Percentiles rank a stretch among this genome's conserved stretches.
phyloP scores from a whole-genome alignment of 2,113 vertebrate species.

The Datnioides undecimradiatus region DNA sequence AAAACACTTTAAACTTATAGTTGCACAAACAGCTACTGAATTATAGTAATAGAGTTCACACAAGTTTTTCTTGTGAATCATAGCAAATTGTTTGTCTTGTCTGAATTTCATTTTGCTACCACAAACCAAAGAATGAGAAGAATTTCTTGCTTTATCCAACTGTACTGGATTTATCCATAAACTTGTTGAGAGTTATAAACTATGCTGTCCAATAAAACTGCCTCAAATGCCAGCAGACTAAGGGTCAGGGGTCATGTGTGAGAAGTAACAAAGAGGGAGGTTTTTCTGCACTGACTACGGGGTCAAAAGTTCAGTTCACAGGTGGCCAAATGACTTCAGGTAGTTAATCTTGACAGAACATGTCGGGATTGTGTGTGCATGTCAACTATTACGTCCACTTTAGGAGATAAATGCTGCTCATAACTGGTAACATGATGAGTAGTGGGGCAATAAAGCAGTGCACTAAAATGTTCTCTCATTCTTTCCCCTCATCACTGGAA shows the following conservation, averaged over 20 bases:
- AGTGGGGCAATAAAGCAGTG: conserved; percentile 9
- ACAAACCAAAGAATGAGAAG: not conserved
- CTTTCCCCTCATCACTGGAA: conserved; percentile 35
- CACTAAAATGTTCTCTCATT: conserved; percentile 30
- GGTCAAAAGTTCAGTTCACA: conserved; percentile 66
- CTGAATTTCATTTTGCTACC: not conserved
- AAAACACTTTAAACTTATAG: not conserved
- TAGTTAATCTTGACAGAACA: conserved; percentile 58
- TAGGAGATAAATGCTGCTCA: conserved; percentile 24
- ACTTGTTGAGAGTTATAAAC: conserved; percentile 31
- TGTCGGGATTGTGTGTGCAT: conserved; percentile 16
- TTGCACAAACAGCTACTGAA: not conserved
- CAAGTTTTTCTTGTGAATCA: not conserved
- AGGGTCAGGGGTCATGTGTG: conserved; percentile 63
- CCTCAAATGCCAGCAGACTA: conserved; percentile 23
- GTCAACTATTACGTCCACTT: conserved; percentile 28
- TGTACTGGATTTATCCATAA: not conserved
- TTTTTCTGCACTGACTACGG: conserved; percentile 4
- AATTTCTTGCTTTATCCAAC: not conserved
- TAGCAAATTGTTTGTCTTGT: not conserved
- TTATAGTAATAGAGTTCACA: not conserved
- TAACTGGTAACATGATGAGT: conserved; percentile 16
- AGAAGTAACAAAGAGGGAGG: conserved; percentile 47
- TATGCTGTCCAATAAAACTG: conserved; percentile 12
- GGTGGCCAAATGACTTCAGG: conserved; percentile 45